These are phyloP conservation scores for Apotomis turbidana DNA, from an alignment of 2,888 invertebrate genomes.

Conservation along the genomic window DNA sequence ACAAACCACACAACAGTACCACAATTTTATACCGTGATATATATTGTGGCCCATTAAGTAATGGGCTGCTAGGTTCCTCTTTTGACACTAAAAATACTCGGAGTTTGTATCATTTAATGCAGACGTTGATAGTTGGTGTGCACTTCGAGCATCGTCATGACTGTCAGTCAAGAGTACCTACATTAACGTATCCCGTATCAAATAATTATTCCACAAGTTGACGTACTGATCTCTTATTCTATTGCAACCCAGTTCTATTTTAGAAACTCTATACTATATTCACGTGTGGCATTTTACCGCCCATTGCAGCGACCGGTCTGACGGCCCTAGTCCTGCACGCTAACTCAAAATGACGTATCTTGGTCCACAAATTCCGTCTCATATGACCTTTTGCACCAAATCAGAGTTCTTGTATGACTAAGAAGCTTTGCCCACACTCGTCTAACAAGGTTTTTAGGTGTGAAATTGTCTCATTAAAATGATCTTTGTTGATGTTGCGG, in stretches of 20 bases:
- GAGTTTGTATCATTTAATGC: too few species aligned
- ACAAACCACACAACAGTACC: too few species aligned
- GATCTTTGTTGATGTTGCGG: constrained; percentile 6
- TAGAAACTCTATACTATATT: constrained; percentile 39
- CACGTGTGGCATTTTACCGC: constrained; percentile 32
- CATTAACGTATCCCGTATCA: not conserved
- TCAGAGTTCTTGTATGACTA: constrained; percentile 10
- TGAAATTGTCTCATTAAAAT: constrained; percentile 12
- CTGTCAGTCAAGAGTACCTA: not conserved
- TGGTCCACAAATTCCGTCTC: not conserved
- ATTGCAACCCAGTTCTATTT: constrained; percentile 23
- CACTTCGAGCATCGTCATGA: not conserved
- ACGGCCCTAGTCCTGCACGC: constrained; percentile 1
- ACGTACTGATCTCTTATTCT: constrained; percentile 25
- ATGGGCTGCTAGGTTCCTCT: too few species aligned
- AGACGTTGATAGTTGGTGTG: too few species aligned
- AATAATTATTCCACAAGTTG: not conserved
- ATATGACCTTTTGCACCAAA: not conserved
- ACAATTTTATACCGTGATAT: too few species aligned
- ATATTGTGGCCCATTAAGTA: fast-evolving
- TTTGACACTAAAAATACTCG: too few species aligned
- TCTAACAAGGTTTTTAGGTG: constrained; percentile 25
- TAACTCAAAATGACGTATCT: not conserved
- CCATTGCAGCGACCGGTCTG: constrained; percentile 37
- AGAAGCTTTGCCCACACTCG: constrained; percentile 5